Evolutionary conservation across 1,140 invertebrate species (phyloP), one percentile per base, ranked within the genome.

Genomic region (Tetramorium alpestre): DNA sequence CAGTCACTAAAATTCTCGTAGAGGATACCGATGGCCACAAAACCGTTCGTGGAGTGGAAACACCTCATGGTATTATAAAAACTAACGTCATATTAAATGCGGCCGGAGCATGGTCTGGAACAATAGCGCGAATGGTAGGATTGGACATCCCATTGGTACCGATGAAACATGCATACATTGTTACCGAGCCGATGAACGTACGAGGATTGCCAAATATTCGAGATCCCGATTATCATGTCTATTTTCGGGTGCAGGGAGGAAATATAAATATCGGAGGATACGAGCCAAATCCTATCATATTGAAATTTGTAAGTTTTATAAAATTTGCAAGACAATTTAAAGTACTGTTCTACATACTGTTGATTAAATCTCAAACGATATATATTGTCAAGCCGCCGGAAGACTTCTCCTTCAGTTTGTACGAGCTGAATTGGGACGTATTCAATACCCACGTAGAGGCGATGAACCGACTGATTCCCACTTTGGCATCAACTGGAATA

Each of bases 161-260:
- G 0, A 98, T 99, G 96, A 98, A 98, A 93, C 98, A 99, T 92
- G 97, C 98, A 0, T 99, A 99, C 90, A 97, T 99, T 6, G 96
- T 99, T 0, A 98, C 97, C 0, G 97, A 98, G 84, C 95, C 96
- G 2, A 97, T 98, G 60, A 96, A 97, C 10, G 96, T 98, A 0
- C 96, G 97, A 58, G 96, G 96, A 13, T 95, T 97, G 87, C 98
- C 98, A 3, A 98, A 98, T 91, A 96, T 99, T 22, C 94, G 98
- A 81, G 98, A 99, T 94, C 98, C 98, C 89, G 98, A 99, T 94
- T 96, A 96, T 6, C 97, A 96, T 44, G 96, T 98, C n/a, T 99
- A 98, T 92, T 97, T 98, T 77, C 96, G 97, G 87, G 96, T 98
- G 0, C 98, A 98, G 90, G 98, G 98, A 6, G 98, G 98, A 88